Percentiles rank a stretch among this genome's conserved stretches.
These are phyloP conservation scores for Ptychochromis oligacanthus DNA, from an alignment of 2,113 vertebrate species.

Conservation along the genomic window DNA sequence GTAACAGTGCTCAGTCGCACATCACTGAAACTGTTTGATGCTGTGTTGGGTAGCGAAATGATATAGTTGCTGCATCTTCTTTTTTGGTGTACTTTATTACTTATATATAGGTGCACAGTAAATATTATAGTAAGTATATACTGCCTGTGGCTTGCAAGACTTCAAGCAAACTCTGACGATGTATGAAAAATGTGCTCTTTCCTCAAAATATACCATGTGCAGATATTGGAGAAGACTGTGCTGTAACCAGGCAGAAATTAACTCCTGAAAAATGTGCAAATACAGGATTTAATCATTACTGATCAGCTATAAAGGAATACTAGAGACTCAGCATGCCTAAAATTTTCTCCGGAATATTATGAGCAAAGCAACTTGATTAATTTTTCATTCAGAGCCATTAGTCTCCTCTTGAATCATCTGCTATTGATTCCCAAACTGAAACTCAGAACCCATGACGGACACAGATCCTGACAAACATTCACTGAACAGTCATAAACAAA, in stretches of 20 bases:
- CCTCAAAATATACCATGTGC: background rate
- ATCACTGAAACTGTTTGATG: background rate
- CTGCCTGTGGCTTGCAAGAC: background rate
- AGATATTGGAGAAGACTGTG: background rate
- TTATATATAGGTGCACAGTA: background rate
- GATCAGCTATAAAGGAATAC: background rate
- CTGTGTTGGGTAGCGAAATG: background rate
- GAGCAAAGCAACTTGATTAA: background rate
- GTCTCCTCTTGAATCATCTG: background rate
- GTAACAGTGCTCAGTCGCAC: background rate
- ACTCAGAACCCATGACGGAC: background rate
- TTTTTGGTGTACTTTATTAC: background rate
- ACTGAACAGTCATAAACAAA: background rate
- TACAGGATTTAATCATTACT: background rate
- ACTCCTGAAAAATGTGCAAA: background rate
- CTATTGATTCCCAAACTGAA: background rate
- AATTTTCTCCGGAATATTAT: background rate
- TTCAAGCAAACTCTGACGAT: background rate
- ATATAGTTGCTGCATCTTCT: background rate
- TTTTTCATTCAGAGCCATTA: background rate
- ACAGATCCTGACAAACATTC: too few species aligned
- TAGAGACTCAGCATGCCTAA: background rate
- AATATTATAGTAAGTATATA: background rate
- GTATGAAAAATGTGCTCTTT: background rate
- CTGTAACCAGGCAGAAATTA: background rate